Percentiles rank a stretch among this genome's conserved stretches.
These are phyloP conservation scores for Phymatocera aterrima DNA, from an alignment of 2,888 invertebrate genomes.

Conservation along the genomic window DNA sequence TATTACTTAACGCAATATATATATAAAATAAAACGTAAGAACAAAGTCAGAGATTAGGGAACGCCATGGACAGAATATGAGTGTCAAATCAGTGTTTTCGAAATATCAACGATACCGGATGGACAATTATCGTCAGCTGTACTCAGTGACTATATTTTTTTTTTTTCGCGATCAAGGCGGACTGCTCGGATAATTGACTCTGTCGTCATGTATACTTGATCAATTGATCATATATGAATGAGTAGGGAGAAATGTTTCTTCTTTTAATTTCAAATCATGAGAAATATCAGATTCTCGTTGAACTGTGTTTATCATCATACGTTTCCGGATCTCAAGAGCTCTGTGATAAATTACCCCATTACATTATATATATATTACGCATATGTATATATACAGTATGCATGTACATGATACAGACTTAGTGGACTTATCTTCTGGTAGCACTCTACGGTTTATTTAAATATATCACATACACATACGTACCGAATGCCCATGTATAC, in stretches of 20 bases:
- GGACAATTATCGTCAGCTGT: background rate
- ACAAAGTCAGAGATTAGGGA: constrained; percentile 12
- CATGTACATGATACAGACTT: too few species aligned
- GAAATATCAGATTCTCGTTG: background rate
- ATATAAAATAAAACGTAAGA: background rate
- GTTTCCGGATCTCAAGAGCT: background rate
- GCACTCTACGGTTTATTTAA: background rate
- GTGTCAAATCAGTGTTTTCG: background rate
- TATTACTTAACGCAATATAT: constrained; percentile 21
- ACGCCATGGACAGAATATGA: constrained; percentile 1
- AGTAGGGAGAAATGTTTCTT: too few species aligned
- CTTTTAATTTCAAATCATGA: background rate
- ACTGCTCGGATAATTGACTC: too few species aligned
- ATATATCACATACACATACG: background rate
- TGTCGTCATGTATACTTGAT: too few species aligned
- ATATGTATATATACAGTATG: too few species aligned
- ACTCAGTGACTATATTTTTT: background rate
- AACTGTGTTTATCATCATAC: background rate
- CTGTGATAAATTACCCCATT: background rate
- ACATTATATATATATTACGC: too few species aligned
- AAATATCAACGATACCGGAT: background rate
- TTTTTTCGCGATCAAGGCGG: too few species aligned
- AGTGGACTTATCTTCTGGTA: background rate
- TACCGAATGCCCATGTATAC: background rate
- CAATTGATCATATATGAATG: background rate